These are phyloP conservation scores for Pteropus rufus DNA, from an alignment of 2,797 vertebrate species.

Conservation along the genomic window DNA sequence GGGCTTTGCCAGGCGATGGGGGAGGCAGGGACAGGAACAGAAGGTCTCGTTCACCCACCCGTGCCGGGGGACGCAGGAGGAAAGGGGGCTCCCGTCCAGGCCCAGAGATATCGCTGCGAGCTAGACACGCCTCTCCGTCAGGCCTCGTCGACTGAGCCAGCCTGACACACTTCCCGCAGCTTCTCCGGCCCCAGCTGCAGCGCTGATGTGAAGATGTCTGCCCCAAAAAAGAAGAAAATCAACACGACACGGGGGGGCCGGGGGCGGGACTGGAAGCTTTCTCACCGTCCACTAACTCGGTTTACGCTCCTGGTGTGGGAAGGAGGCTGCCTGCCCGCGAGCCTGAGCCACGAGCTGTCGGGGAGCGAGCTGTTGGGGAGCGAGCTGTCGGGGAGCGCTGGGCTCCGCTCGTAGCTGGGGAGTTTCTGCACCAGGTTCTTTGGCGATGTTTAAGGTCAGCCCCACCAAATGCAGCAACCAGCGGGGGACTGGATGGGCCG, in stretches of 20 bases:
- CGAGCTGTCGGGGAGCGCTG: background rate
- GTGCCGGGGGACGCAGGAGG: fast-evolving
- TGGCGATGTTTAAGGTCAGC: background rate
- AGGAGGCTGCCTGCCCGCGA: fast-evolving
- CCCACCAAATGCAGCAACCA: background rate
- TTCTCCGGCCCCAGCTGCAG: constrained; percentile 65
- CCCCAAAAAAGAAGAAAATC: constrained; percentile 40
- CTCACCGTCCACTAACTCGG: fast-evolving
- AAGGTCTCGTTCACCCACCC: background rate
- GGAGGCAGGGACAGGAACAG: background rate
- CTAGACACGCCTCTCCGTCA: fast-evolving
- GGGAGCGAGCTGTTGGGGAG: background rate
- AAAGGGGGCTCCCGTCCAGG: background rate
- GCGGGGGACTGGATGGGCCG: background rate
- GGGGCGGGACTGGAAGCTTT: background rate
- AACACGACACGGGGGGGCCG: no score
- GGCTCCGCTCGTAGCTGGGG: background rate
- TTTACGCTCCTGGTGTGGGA: background rate
- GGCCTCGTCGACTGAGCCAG: constrained; percentile 4
- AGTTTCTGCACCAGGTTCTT: background rate
- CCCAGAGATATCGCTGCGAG: background rate
- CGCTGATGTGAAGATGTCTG: constrained; percentile 49
- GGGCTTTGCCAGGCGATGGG: fast-evolving
- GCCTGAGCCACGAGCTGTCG: background rate
- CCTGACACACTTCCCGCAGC: background rate